Percentiles rank a stretch among this genome's conserved stretches.
Evolutionary conservation across 1,140 invertebrate species (phyloP).

Genomic region (Antheraea pernyi): DNA sequence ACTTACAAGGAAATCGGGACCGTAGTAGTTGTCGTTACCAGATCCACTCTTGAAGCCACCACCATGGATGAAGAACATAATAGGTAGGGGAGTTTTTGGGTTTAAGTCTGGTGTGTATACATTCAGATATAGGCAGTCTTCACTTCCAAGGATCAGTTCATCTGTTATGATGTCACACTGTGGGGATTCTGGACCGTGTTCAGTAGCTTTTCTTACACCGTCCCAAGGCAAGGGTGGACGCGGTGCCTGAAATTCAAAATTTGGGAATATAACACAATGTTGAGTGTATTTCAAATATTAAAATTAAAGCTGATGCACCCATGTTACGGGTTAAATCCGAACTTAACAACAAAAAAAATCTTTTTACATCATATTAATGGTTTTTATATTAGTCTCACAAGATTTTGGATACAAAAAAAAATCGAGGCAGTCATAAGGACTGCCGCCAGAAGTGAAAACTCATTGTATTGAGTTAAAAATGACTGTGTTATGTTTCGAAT

Average conservation of each 20-base stretch:
- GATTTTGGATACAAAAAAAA: no score
- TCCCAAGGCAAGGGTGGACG: conserved; percentile 62
- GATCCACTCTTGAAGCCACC: conserved; percentile 66
- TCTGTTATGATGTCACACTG: conserved; percentile 43
- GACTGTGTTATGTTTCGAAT: no score
- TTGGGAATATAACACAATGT: no score
- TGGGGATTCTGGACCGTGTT: conserved; percentile 43
- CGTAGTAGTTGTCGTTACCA: conserved; percentile 65
- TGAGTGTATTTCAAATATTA: no score
- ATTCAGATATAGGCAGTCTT: conserved; percentile 74
- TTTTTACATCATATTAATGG: no score
- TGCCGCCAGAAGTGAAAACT: no score
- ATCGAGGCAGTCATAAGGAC: no score
- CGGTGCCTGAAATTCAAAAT: conserved; percentile 48
- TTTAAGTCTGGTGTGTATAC: conserved; percentile 59
- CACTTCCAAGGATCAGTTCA: conserved; percentile 37
- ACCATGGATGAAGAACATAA: conserved; percentile 78
- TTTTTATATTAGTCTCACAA: no score
- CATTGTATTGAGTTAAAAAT: no score
- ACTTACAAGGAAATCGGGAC: conserved; percentile 81
- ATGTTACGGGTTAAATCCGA: no score
- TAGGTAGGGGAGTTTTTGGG: conserved; percentile 45
- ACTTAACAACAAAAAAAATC: no score
- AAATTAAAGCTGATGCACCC: no score
- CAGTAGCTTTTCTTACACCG: conserved; percentile 37